Evolutionary conservation across 2,113 vertebrate genomes (phyloP).

Genomic region (Stigmatopora argus): DNA sequence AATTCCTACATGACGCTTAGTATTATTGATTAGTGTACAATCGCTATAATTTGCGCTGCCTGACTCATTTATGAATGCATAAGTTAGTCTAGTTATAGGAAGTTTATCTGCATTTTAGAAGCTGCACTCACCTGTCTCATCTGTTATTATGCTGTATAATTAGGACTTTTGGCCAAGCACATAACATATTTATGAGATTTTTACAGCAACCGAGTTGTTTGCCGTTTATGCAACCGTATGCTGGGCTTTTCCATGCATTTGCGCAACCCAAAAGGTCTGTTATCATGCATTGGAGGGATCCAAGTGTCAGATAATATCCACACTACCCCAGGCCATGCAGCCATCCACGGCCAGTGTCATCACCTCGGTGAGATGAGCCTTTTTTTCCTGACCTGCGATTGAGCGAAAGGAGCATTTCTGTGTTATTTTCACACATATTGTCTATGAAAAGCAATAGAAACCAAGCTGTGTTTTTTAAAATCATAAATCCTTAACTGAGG

Average conservation of each 20-base stretch:
- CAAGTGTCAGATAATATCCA: constrained; percentile 52
- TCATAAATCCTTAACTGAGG: constrained; percentile 9
- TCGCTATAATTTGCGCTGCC: constrained; percentile 38
- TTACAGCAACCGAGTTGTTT: not conserved
- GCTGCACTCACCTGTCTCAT: constrained; percentile 4
- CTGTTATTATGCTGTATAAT: not conserved
- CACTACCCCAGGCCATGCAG: constrained; percentile 42
- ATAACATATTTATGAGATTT: constrained; percentile 5
- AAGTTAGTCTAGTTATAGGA: constrained; percentile 1
- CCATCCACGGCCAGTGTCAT: constrained; percentile 37
- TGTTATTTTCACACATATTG: constrained; percentile 3
- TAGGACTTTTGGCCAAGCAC: constrained; percentile 4
- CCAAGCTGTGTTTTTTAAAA: not conserved
- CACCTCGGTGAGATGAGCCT: constrained; percentile 34
- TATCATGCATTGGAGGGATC: constrained; percentile 55
- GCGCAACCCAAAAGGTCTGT: constrained; percentile 48
- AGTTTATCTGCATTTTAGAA: constrained; percentile 4
- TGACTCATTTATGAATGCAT: constrained; percentile 24
- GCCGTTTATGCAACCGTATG: constrained; percentile 5
- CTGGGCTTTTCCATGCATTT: constrained; percentile 19
- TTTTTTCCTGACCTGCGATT: constrained; percentile 27
- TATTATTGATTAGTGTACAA: constrained; percentile 53
- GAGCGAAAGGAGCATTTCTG: constrained; percentile 1
- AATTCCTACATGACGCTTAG: constrained; percentile 42
- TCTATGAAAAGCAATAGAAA: not conserved